phyloP scores from a whole-genome alignment of 1,140 invertebrate genomes.

The Halesus radiatus region DNA sequence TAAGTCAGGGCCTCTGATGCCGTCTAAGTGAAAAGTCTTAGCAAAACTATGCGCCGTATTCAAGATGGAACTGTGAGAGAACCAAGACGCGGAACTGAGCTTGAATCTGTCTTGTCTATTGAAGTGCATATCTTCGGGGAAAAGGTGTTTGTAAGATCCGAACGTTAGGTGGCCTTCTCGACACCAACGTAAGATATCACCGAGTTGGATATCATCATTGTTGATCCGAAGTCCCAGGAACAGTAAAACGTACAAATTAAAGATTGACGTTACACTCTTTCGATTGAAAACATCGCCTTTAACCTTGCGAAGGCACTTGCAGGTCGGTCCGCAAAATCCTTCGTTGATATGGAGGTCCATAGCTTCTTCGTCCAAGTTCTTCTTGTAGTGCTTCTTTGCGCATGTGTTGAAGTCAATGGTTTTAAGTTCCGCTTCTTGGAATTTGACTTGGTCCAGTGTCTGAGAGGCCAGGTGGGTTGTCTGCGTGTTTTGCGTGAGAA shows the following conservation, averaged over 20 bases:
- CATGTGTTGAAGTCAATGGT: constrained; percentile 57
- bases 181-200: constrained; percentile 73
- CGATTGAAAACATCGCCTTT: neutral
- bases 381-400: constrained; percentile 35
- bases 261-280: constrained; percentile 28
- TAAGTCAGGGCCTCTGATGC: constrained; percentile 69
- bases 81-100: neutral
- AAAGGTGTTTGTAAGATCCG: constrained; percentile 69
- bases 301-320: constrained; percentile 40
- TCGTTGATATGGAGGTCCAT: constrained; percentile 31
- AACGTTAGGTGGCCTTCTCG: constrained; percentile 74
- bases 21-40: constrained; percentile 45
- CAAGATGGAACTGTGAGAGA: constrained; percentile 30
- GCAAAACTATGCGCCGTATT: constrained; percentile 27
- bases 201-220: constrained; percentile 71
- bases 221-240: constrained; percentile 72
- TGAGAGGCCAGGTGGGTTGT: constrained; percentile 62
- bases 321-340: constrained; percentile 41
- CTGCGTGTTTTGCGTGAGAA: constrained; percentile 59
- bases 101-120: constrained; percentile 42
- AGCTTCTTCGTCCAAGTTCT: constrained; percentile 16
- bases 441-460: constrained; percentile 58
- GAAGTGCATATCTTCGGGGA: constrained; percentile 69
- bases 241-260: constrained; percentile 68
- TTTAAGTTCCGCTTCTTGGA: constrained; percentile 11